Evolutionary conservation across 2,113 vertebrate genomes (phyloP).

Genomic region (Corythornis vintsioides): DNA sequence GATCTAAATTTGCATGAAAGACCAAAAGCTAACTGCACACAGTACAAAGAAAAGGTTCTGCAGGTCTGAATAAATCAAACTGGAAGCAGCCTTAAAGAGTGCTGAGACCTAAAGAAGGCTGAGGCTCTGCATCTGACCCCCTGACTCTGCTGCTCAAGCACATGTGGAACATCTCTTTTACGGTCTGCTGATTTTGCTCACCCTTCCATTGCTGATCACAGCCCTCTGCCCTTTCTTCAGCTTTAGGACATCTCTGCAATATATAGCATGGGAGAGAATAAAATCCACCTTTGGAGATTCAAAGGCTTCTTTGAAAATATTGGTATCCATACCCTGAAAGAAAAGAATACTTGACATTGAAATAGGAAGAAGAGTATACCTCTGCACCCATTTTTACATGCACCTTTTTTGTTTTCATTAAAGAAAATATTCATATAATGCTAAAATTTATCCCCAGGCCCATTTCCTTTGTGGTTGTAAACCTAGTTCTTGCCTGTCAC

Average conservation of each 20-base stretch:
- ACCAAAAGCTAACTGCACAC: not conserved
- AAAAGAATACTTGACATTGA: conserved; percentile 12
- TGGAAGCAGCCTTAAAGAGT: not conserved
- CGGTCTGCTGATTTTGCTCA: conserved; percentile 69
- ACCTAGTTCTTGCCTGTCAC: not conserved
- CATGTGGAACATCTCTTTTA: not conserved
- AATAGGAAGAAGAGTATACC: not conserved
- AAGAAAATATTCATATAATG: not conserved
- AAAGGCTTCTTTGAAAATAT: conserved; percentile 87
- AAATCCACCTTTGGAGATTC: conserved; percentile 87
- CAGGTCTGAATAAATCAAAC: not conserved
- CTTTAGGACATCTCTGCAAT: conserved; percentile 92
- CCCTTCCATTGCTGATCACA: conserved; percentile 96
- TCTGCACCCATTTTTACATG: not conserved
- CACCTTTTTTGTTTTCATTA: not conserved
- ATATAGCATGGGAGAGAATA: conserved; percentile 90
- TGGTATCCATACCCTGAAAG: conserved; percentile 92
- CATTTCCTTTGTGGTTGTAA: not conserved
- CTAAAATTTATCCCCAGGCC: not conserved
- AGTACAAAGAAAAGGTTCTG: not conserved
- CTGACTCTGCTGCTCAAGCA: not conserved
- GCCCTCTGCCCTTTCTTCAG: conserved; percentile 92
- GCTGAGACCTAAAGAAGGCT: not conserved
- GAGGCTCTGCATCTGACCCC: not conserved
- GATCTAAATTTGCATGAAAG: not conserved